phyloP scores from a whole-genome alignment of 2,888 invertebrate genomes.

The Limnephilus rhombicus region DNA sequence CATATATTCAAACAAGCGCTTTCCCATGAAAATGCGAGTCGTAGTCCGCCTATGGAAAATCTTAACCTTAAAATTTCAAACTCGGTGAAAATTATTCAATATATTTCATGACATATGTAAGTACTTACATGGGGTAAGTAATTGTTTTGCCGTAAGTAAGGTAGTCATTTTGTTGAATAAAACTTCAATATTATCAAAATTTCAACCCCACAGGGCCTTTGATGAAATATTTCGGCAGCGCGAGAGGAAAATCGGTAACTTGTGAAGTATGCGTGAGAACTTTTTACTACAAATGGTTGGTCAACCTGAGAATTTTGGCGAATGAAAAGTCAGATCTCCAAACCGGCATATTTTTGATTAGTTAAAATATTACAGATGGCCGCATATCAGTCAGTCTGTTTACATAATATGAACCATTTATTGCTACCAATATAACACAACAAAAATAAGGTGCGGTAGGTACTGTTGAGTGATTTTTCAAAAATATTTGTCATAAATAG shows the following conservation, averaged over 20 bases:
- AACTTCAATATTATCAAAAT: background rate
- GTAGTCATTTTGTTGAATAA: constrained; percentile 52
- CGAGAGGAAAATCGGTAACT: constrained; percentile 18
- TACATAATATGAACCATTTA: background rate
- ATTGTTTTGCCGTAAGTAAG: constrained; percentile 43
- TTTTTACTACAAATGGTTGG: background rate
- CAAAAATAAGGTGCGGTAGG: background rate
- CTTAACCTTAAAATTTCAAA: background rate
- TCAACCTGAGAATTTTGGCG: background rate
- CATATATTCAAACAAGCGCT: background rate
- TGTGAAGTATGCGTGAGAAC: background rate
- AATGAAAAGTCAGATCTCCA: background rate
- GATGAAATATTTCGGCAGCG: background rate
- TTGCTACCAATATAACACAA: background rate
- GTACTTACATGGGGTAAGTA: constrained; percentile 54
- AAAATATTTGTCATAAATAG: background rate
- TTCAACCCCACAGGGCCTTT: background rate
- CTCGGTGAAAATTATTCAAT: background rate
- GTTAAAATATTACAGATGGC: background rate
- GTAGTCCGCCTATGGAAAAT: background rate
- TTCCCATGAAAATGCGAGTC: background rate
- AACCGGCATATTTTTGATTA: background rate
- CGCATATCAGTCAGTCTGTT: background rate
- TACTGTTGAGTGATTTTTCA: background rate
- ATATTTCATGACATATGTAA: background rate